Base-by-base conservation (phyloP, 2,113 vertebrate genomes). In the Calonectris borealis region DNA sequence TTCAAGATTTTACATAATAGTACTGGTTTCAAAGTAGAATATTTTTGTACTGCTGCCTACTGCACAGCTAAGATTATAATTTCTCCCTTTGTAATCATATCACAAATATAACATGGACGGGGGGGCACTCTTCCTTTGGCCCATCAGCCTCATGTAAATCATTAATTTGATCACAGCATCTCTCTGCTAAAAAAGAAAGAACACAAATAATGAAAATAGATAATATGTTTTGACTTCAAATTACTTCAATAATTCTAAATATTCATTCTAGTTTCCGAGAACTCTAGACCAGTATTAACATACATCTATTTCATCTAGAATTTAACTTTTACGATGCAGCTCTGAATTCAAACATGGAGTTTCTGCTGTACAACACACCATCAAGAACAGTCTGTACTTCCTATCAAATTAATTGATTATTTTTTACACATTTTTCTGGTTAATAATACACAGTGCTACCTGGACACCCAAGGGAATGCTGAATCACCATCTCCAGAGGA, bases 201-300 rank as follows among this genome's bases (percentile, higher is more conserved):
- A 24, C 6, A 62, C 7, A 4, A 89, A 79, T 34, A 87, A 55
- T 79, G 62, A 93, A 76, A 70, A 82, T 2, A 84, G 38, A 34
- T 57, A 76, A n/a, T 34, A 40, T 65, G 49, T 44, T 91, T 84
- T 87, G 22, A 61, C 64, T 87, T 75, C 65, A 66, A 93, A 81
- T 93, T 82, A 82, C 78, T 84, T 96, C 46, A 87, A 3, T 79
- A 90, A 69, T n/a, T 89, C 65, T 79, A 84, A 91, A 91, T 71
- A 81, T 25, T 58, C 78, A 36, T 49, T 57, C 58, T 26, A 22
- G 29, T 68, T 93, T 48, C 72, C 7, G 3, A 75, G 84, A 90
- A 90, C 42, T 85, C 27, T 44, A 38, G 57, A 62, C 48, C 42
- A 58, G 19, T 51, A 71, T 71, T 54, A 94, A 75, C 78, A 68